Percentiles rank a stretch among this genome's conserved stretches.
Conservation (phyloP, 2,797 vertebrate species). For the Tenualosa ilisha region DNA sequence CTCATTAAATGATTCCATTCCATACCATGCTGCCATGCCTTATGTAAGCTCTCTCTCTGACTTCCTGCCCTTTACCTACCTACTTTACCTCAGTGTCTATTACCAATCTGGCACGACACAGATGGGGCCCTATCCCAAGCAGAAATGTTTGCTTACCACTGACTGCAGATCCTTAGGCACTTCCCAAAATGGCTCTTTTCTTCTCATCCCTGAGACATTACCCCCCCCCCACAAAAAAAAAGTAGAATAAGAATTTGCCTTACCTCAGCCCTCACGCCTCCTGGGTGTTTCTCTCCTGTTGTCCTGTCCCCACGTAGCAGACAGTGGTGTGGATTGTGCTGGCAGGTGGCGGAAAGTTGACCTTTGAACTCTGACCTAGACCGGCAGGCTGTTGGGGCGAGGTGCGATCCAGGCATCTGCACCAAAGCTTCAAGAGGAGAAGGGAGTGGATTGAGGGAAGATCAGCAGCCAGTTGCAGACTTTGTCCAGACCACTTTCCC, state of each 20-base stretch:
- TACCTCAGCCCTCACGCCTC: neutral
- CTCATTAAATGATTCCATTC: too few relatives aligned
- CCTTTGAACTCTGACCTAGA: neutral
- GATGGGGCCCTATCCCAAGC: neutral
- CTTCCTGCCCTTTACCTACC: neutral
- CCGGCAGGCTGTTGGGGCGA: neutral
- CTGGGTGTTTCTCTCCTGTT: neutral
- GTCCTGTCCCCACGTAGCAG: neutral
- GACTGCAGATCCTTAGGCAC: neutral
- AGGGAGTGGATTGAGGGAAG: neutral
- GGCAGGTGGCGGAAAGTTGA: neutral
- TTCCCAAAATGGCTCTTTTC: too few relatives aligned
- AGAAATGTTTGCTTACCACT: neutral
- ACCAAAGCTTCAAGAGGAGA: neutral
- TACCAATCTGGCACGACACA: neutral
- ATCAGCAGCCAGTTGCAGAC: neutral
- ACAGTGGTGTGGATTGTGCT: neutral
- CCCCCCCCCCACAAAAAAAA: neutral
- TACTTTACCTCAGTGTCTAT: neutral
- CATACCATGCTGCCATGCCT: too few relatives aligned
- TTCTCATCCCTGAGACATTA: too few relatives aligned
- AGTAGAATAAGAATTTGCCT: neutral
- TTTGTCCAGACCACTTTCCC: neutral
- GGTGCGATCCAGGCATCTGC: neutral
- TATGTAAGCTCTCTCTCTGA: neutral